Evolutionary conservation across 92 coral and sea anemone genomes (phyloP).

Genomic region (Isaurus tuberculatus): DNA sequence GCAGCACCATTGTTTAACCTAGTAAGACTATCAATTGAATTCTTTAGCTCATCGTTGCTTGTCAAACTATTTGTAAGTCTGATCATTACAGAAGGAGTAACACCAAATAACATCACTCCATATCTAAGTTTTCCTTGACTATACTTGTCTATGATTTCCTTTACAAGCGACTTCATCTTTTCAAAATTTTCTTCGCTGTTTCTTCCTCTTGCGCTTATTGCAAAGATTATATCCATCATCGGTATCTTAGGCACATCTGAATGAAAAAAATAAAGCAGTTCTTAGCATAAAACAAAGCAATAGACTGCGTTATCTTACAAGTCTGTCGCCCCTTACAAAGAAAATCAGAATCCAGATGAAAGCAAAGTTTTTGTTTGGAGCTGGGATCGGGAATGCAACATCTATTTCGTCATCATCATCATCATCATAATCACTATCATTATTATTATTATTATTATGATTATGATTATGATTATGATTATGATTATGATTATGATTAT

Average conservation of each 20-base stretch:
- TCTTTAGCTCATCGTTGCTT: constrained; percentile 55
- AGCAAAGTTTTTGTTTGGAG: too few relatives aligned
- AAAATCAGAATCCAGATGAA: too few relatives aligned
- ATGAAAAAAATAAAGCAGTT: not conserved
- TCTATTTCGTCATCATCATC: too few relatives aligned
- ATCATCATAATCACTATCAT: too few relatives aligned
- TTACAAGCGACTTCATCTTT: constrained; percentile 78
- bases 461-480: too few relatives aligned
- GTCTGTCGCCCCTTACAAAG: too few relatives aligned
- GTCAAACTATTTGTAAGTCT: constrained; percentile 46
- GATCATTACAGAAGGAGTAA: constrained; percentile 52
- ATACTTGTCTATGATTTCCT: constrained; percentile 64
- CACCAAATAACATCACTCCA: constrained; percentile 73
- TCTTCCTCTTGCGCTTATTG: constrained; percentile 72
- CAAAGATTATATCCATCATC: constrained; percentile 70
- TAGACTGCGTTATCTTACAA: too few relatives aligned
- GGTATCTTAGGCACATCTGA: constrained; percentile 50
- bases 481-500: too few relatives aligned
- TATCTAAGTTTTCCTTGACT: constrained; percentile 71
- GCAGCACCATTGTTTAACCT: constrained; percentile 71
- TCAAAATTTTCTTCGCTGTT: constrained; percentile 60
- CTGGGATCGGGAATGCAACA: too few relatives aligned
- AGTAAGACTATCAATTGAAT: constrained; percentile 43
- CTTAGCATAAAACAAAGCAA: too few relatives aligned
- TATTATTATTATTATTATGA: too few relatives aligned